These are phyloP conservation scores for Pituophis catenifer DNA, from an alignment of 2,113 vertebrate genomes.

Conservation along the genomic window DNA sequence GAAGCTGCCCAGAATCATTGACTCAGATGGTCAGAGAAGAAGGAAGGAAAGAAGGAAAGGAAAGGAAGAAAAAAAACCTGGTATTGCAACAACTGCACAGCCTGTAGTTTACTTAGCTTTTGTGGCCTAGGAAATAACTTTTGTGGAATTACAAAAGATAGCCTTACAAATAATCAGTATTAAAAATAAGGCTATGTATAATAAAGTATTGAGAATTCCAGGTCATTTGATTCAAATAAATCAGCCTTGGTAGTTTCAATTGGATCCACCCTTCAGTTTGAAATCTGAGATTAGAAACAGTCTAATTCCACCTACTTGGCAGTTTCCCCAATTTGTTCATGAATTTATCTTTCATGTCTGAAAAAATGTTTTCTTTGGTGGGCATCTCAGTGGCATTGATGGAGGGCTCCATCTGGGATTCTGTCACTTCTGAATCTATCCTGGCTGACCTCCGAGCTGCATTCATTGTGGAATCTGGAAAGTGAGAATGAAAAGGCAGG, in stretches of 20 bases:
- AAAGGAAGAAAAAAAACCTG: too few species aligned
- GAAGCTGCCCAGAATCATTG: not conserved
- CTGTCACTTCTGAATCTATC: constrained; percentile 69
- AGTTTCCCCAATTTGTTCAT: constrained; percentile 86
- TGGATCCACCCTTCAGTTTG: not conserved
- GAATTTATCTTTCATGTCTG: constrained; percentile 85
- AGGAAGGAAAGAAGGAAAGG: rapidly evolving
- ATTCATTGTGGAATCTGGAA: constrained; percentile 43
- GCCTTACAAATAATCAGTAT: not conserved
- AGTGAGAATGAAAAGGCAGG: not conserved
- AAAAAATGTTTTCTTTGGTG: constrained; percentile 77
- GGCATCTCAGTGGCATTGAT: constrained; percentile 73
- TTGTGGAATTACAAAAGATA: not conserved
- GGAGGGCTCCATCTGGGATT: constrained; percentile 53
- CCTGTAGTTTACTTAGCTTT: not conserved
- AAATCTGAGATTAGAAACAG: not conserved
- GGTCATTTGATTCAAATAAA: not conserved
- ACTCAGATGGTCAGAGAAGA: not conserved
- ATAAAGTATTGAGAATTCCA: not conserved
- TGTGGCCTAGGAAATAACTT: not conserved
- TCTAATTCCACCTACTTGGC: constrained; percentile 71
- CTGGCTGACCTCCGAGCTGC: constrained; percentile 74
- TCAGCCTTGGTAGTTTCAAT: not conserved
- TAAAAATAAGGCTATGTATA: not conserved
- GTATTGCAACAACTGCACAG: not conserved